Evolutionary conservation across 2,113 vertebrate genomes (phyloP).

Genomic region (Phyllostomus discolor): DNA sequence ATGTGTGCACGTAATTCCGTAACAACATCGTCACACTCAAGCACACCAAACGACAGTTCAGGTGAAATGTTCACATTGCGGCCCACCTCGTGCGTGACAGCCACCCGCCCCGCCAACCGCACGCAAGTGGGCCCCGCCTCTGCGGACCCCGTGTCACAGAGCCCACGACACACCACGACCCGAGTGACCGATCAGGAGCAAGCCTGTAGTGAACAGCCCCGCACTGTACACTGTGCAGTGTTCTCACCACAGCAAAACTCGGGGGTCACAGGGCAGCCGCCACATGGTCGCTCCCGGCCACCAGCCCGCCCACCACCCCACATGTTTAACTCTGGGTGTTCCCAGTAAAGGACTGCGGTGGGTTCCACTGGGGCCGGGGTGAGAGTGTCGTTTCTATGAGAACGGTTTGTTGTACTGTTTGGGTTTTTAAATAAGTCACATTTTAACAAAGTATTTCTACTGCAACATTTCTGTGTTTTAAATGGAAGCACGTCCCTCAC

Average conservation of each 20-base stretch:
- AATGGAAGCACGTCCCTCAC: neutral
- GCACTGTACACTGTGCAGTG: fast-evolving
- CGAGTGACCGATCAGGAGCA: neutral
- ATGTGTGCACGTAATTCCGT: too few relatives aligned
- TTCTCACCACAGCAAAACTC: neutral
- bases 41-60: too few relatives aligned
- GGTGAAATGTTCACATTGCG: too few relatives aligned
- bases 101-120: too few relatives aligned
- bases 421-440: neutral
- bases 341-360: neutral
- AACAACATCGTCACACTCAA: too few relatives aligned
- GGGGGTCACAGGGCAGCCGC: neutral
- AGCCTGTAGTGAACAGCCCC: neutral
- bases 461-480: neutral
- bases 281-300: neutral
- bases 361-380: neutral
- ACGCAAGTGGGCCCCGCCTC: too few relatives aligned
- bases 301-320: neutral
- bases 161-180: neutral
- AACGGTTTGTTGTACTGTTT: neutral
- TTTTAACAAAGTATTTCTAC: neutral
- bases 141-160: too few relatives aligned
- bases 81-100: too few relatives aligned
- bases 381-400: neutral
- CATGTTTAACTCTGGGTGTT: neutral